Conservation (phyloP, 2,113 vertebrate genomes). For the Tachuris rubrigastra region DNA sequence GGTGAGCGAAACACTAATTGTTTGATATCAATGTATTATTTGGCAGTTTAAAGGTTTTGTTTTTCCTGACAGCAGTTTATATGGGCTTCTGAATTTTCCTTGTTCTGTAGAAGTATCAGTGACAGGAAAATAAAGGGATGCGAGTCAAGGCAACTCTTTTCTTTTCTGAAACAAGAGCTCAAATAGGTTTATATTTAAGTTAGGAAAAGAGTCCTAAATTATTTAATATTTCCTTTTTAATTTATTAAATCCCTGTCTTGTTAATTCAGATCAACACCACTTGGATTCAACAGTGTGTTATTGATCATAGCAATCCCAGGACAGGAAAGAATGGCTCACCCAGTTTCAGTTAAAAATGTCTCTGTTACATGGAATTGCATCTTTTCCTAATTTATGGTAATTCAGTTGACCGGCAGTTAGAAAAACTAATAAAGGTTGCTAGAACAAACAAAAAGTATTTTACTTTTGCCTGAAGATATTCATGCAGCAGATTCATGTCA, state of each 20-base stretch:
- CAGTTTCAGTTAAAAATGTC: background rate
- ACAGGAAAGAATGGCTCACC: background rate
- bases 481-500: background rate
- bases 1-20: background rate
- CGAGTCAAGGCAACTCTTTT: background rate
- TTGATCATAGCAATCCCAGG: background rate
- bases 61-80: background rate
- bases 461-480: background rate
- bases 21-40: background rate
- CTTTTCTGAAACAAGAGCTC: background rate
- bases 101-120: background rate
- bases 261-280: background rate
- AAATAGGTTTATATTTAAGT: background rate
- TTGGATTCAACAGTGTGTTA: background rate
- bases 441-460: background rate
- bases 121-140: background rate
- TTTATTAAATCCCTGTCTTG: background rate
- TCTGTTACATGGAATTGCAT: background rate
- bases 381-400: background rate
- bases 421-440: background rate
- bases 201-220: background rate
- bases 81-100: background rate
- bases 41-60: background rate
- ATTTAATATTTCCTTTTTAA: background rate
- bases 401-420: background rate